These are phyloP conservation scores for Natrix natrix DNA, from an alignment of 2,797 vertebrate genomes.

Conservation along the genomic window DNA sequence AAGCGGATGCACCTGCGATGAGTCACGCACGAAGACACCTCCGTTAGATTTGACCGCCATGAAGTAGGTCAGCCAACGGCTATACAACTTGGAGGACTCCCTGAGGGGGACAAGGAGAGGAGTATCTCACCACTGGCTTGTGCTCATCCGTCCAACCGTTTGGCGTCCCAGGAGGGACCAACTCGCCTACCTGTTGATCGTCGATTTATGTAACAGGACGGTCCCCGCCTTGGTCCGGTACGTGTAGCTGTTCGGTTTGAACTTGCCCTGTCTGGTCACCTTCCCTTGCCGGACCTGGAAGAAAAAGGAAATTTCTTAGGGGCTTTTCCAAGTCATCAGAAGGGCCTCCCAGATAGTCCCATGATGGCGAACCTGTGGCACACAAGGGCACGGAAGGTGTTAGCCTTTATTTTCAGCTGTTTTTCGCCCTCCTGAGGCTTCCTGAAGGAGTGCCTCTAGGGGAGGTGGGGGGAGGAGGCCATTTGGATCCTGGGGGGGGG, in stretches of 20 bases:
- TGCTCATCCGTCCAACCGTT: fast-evolving
- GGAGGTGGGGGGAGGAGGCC: no score
- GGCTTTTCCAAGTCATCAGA: not conserved
- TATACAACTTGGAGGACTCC: constrained; percentile 77
- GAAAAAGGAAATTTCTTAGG: fast-evolving
- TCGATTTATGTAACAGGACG: constrained; percentile 88
- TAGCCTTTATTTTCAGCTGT: no score
- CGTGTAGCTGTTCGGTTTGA: constrained; percentile 80
- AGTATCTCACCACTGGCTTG: fast-evolving
- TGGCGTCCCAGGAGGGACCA: no score
- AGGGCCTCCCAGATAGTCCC: not conserved
- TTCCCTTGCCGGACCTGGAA: constrained; percentile 86
- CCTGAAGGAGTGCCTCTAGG: no score
- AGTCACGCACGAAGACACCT: constrained; percentile 89
- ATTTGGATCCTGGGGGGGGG: no score
- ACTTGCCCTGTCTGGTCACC: constrained; percentile 87
- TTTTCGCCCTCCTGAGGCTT: no score
- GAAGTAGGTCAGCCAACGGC: constrained; percentile 94
- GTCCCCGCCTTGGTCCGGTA: constrained; percentile 83
- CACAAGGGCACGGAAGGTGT: no score
- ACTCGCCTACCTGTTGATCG: constrained; percentile 86
- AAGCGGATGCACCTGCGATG: constrained; percentile 87
- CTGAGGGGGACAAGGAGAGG: constrained; percentile 45
- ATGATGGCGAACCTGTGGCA: no score
- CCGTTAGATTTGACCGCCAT: constrained; percentile 87